Evolutionary conservation across 2,888 invertebrate species (phyloP), one percentile per base, ranked within the genome.

Genomic region (Periphyllus acericola): DNA sequence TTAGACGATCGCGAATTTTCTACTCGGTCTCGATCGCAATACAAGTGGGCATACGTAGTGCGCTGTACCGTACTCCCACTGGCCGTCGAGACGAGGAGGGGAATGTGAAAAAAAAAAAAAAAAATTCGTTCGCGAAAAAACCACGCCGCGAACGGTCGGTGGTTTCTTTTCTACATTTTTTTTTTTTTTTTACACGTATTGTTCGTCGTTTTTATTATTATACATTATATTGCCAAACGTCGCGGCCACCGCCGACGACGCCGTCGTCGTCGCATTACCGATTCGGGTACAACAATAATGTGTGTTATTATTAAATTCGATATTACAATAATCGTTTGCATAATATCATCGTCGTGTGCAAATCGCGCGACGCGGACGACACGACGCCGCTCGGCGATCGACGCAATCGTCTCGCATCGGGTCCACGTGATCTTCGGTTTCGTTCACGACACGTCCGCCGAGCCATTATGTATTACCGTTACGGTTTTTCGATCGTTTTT

Each of bases 1-100:
- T 60, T 80, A 80, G 86, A 80, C 80, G 25, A 74, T 81, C 86
- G 86, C 86, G 86, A 87, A 87, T 87, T 80, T 87, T 81, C 72
- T 60, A 72, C 34, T 19, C 36, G 6, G 4, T 14, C 46, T 52
- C 34, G 32, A 19, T 36, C 52, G 40, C 19, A 0, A 34, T n/a
- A 32, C 17, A 60, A 25, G 74, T 83, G 74, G 34, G 78, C 14
- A 76, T n/a, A 19, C 29, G 25, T 68, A n/a, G n/a, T n/a, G n/a
- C n/a, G n/a, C n/a, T 21, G 19, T 29, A 21, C 46, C 29, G 60
- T 68, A 72, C 80, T 60, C 74, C 68, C 72, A 86, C 86, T 6
- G 78, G 32, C 14, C 40, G 40, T 36, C 36, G 36, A 5, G 36
- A 36, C 36, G 34, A 52, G 21, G 40, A 66, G 17, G 14, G 52